phyloP scores from a whole-genome alignment of 2,113 vertebrate genomes.

The Grallaria varia region DNA sequence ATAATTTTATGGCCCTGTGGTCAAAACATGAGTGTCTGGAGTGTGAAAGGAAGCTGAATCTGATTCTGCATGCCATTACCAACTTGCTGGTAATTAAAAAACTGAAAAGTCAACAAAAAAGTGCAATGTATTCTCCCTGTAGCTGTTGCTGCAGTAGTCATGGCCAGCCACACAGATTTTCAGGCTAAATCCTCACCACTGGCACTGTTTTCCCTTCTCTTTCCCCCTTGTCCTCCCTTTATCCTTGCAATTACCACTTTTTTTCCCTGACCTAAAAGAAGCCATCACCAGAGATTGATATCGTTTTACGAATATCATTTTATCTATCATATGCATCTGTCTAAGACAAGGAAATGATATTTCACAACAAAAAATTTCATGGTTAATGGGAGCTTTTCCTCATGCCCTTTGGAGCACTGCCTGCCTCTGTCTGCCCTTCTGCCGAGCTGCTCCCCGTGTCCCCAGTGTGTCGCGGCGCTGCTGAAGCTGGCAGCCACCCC shows the following conservation, averaged over 20 bases:
- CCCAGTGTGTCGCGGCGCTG: fast-evolving
- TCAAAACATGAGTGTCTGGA: slow-evolving; percentile 57
- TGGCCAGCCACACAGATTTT: background rate
- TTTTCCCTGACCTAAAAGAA: background rate
- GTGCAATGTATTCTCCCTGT: slow-evolving; percentile 16
- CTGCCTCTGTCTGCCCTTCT: background rate
- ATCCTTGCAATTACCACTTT: background rate
- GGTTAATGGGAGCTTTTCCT: background rate
- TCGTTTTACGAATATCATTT: background rate
- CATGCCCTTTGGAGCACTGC: background rate
- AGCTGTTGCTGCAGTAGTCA: slow-evolving; percentile 7
- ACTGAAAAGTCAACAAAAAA: slow-evolving; percentile 62
- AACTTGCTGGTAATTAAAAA: slow-evolving; percentile 58
- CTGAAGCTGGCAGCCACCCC: background rate
- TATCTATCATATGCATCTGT: background rate
- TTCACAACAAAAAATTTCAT: background rate
- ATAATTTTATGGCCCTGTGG: slow-evolving; percentile 65
- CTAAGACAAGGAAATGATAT: fast-evolving
- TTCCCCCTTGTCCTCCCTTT: background rate
- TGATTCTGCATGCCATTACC: slow-evolving; percentile 56
- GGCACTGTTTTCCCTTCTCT: background rate
- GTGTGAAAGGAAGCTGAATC: slow-evolving; percentile 65
- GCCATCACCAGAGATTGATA: background rate
- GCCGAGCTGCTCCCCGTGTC: fast-evolving
- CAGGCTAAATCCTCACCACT: background rate